Conservation (phyloP, 2,113 vertebrate species). For the Lasiurus cinereus region DNA sequence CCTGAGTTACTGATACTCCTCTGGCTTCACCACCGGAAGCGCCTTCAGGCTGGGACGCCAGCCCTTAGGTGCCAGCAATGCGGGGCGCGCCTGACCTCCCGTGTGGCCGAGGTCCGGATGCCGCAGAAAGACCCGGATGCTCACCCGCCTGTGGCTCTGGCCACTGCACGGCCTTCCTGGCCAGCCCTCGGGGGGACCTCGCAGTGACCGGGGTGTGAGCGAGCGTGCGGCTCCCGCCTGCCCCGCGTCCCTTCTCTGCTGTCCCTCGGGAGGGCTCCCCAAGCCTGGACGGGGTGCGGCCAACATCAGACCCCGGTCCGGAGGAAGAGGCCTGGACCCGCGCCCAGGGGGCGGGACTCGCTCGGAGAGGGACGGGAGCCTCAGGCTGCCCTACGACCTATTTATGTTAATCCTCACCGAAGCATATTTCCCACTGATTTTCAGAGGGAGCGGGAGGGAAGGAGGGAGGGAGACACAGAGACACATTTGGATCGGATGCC, state of each 20-base stretch:
- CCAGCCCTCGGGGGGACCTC: neutral
- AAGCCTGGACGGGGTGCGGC: neutral
- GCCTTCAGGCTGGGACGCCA: neutral
- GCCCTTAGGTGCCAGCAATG: neutral
- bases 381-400: neutral
- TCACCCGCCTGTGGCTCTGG: neutral
- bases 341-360: neutral
- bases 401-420: too few species aligned
- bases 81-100: neutral
- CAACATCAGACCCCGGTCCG: neutral
- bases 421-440: too few species aligned
- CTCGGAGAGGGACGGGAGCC: neutral
- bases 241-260: neutral
- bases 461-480: too few species aligned
- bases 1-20: neutral
- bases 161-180: neutral
- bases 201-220: neutral
- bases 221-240: neutral
- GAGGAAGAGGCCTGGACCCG: neutral
- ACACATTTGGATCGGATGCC: too few species aligned
- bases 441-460: too few species aligned
- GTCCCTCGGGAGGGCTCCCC: neutral
- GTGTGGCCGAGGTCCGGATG: neutral
- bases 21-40: neutral
- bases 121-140: neutral